Conservation (phyloP, 2,113 vertebrate species). For the Otus sunia region DNA sequence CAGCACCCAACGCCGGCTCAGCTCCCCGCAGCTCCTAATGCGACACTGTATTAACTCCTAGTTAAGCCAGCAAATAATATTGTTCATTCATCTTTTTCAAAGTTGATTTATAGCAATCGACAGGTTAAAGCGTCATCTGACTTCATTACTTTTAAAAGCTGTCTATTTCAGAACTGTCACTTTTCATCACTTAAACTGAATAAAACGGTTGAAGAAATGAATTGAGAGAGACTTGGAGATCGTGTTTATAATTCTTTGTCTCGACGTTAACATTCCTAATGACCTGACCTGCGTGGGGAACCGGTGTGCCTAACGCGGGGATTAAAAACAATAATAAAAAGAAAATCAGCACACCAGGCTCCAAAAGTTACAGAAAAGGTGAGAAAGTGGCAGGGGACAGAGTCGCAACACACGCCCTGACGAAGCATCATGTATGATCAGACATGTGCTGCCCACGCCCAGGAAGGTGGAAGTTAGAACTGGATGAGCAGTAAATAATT, state of each 20-base stretch:
- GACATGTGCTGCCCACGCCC: neutral
- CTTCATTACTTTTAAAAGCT: slow-evolving; percentile 82
- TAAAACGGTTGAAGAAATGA: slow-evolving; percentile 74
- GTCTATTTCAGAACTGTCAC: slow-evolving; percentile 78
- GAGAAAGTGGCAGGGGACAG: neutral
- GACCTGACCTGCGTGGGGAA: slow-evolving; percentile 57
- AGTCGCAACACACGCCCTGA: neutral
- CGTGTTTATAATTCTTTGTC: slow-evolving; percentile 72
- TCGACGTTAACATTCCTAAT: slow-evolving; percentile 60
- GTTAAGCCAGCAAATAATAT: slow-evolving; percentile 62
- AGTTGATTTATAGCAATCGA: slow-evolving; percentile 77
- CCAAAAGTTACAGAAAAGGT: slow-evolving; percentile 19
- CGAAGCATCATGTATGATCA: neutral
- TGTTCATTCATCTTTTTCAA: slow-evolving; percentile 72
- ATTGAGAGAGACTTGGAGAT: slow-evolving; percentile 74
- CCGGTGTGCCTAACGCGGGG: neutral
- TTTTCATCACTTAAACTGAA: slow-evolving; percentile 78
- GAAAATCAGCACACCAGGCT: neutral
- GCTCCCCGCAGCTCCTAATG: slow-evolving; percentile 4
- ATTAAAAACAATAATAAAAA: slow-evolving; percentile 36
- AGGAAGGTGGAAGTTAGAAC: neutral
- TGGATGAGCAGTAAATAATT: neutral
- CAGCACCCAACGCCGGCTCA: slow-evolving; percentile 9
- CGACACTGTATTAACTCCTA: slow-evolving; percentile 12
- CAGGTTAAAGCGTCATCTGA: slow-evolving; percentile 80